Percentiles rank a stretch among this genome's conserved stretches.
phyloP scores from a whole-genome alignment of 2,888 invertebrate genomes.

The Zhuqinia jingwanae region DNA sequence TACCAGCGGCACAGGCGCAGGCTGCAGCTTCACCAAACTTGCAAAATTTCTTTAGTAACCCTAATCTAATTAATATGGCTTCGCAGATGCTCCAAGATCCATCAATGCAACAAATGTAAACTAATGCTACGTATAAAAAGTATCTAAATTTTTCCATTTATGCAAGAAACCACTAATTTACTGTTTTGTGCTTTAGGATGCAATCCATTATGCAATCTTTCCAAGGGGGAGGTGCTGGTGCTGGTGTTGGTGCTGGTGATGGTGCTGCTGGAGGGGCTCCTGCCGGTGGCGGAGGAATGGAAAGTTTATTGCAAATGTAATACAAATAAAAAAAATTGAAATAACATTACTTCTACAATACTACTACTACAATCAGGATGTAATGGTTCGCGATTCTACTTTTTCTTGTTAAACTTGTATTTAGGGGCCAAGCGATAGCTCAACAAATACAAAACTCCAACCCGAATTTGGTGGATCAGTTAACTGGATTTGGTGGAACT shows the following conservation, averaged over 20 bases:
- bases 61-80: slow-evolving; percentile 91
- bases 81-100: slow-evolving; percentile 92
- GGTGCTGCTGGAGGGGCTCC: slow-evolving; percentile 28
- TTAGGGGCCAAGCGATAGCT: slow-evolving; percentile 90
- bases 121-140: not conserved
- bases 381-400: no score
- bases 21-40: slow-evolving; percentile 80
- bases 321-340: not conserved
- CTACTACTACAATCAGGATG: no score
- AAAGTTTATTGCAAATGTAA: slow-evolving; percentile 78
- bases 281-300: slow-evolving; percentile 67
- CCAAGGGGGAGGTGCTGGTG: slow-evolving; percentile 59
- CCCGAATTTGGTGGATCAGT: slow-evolving; percentile 90
- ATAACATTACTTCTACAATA: no score
- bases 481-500: slow-evolving; percentile 82
- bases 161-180: slow-evolving; percentile 3
- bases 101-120: slow-evolving; percentile 88
- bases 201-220: slow-evolving; percentile 76
- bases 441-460: slow-evolving; percentile 91
- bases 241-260: slow-evolving; percentile 50
- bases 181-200: slow-evolving; percentile 70
- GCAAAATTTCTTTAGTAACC: slow-evolving; percentile 87
- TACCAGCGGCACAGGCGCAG: slow-evolving; percentile 81
- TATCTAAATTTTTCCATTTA: not conserved
- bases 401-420: slow-evolving; percentile 78